These are phyloP conservation scores for Pseudomyrmex cubaensis DNA, from an alignment of 1,140 invertebrate genomes.

Conservation along the genomic window DNA sequence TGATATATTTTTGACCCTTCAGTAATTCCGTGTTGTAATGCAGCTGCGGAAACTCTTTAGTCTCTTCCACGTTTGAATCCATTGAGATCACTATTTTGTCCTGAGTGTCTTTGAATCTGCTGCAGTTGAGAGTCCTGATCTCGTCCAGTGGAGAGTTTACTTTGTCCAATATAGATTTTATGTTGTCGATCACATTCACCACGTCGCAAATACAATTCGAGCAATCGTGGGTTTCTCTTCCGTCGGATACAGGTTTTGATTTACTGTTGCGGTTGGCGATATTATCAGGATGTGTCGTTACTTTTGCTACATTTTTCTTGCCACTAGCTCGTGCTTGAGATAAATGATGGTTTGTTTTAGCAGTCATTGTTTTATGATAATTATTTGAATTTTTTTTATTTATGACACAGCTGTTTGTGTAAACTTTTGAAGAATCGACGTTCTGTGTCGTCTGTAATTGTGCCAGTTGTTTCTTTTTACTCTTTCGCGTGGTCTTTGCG, in stretches of 20 bases:
- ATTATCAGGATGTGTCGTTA: neutral
- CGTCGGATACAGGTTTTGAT: neutral
- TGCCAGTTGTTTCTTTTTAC: neutral
- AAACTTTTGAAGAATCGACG: neutral
- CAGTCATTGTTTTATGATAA: neutral
- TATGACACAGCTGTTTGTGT: neutral
- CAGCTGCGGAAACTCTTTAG: constrained; percentile 58
- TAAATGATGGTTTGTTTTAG: neutral
- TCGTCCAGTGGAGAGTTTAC: constrained; percentile 69
- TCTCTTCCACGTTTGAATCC: constrained; percentile 59
- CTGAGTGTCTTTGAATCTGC: constrained; percentile 72
- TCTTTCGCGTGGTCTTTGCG: neutral
- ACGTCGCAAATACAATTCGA: constrained; percentile 76
- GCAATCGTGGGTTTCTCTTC: constrained; percentile 64
- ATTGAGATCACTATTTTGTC: constrained; percentile 72
- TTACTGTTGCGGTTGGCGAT: neutral
- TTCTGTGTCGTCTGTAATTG: neutral
- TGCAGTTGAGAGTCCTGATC: constrained; percentile 74
- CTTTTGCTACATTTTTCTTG: neutral
- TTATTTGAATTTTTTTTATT: constrained; percentile 25
- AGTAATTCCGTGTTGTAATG: constrained; percentile 70
- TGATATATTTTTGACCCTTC: constrained; percentile 76
- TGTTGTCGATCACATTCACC: constrained; percentile 59
- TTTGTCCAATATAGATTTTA: constrained; percentile 69
- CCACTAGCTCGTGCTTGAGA: neutral